Evolutionary conservation across 2,888 invertebrate genomes (phyloP).

Genomic region (Coelopa pilipes): DNA sequence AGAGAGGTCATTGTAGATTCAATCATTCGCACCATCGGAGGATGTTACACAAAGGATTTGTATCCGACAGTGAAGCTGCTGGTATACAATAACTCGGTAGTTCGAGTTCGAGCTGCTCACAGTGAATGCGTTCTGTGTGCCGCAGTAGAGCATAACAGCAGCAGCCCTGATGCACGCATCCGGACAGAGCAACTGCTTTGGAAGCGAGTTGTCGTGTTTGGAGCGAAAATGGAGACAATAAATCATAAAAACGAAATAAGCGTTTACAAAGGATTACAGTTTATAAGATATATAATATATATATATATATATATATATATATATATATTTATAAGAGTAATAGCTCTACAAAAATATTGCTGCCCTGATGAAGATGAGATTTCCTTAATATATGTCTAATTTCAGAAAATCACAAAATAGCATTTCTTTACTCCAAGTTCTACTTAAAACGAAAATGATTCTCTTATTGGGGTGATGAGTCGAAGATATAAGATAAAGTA

Average conservation of each 20-base stretch:
- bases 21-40: conserved; percentile 30
- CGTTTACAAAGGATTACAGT: too few species aligned
- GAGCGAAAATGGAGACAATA: conserved; percentile 7
- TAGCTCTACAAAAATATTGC: too few species aligned
- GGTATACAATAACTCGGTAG: neutral
- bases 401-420: too few species aligned
- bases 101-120: neutral
- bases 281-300: too few species aligned
- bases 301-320: too few species aligned
- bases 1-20: neutral
- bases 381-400: too few species aligned
- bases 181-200: neutral
- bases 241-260: conserved; percentile 22
- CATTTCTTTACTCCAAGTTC: too few species aligned
- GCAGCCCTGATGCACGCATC: neutral
- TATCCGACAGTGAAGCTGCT: conserved; percentile 17
- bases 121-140: neutral
- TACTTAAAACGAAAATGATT: too few species aligned
- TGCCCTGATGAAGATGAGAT: too few species aligned
- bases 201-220: conserved; percentile 13
- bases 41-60: conserved; percentile 16
- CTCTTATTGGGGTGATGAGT: too few species aligned
- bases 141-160: conserved; percentile 13
- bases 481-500: too few species aligned
- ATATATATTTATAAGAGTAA: too few species aligned